Conservation (phyloP, 2,797 vertebrate species). For the Muraenolepis orangiensis region DNA sequence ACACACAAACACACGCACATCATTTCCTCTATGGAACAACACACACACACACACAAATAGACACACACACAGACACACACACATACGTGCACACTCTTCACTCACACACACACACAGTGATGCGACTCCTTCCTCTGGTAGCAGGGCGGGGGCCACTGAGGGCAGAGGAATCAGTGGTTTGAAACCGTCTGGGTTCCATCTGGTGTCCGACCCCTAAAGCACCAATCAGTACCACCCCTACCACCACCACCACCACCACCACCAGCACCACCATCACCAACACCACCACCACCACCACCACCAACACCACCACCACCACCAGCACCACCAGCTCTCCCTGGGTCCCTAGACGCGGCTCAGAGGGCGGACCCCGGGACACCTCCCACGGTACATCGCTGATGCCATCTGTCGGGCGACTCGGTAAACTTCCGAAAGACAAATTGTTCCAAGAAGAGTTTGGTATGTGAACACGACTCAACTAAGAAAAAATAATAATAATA, state of each 20-base stretch:
- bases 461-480: not conserved
- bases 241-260: conserved; percentile 43
- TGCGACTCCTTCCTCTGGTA: too few relatives aligned
- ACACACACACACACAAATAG: not conserved
- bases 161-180: conserved; percentile 48
- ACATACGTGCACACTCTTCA: too few relatives aligned
- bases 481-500: too few relatives aligned
- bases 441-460: not conserved
- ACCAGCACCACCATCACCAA: conserved; percentile 23
- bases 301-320: conserved; percentile 13
- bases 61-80: too few relatives aligned
- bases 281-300: conserved; percentile 43
- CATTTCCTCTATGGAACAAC: too few relatives aligned
- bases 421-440: conserved; percentile 14
- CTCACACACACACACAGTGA: too few relatives aligned
- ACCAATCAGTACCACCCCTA: conserved; percentile 37
- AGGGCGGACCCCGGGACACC: not conserved
- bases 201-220: conserved; percentile 47
- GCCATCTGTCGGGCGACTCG: conserved; percentile 60
- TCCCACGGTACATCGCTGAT: conserved; percentile 48
- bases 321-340: conserved; percentile 45
- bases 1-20: not conserved
- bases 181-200: conserved; percentile 46
- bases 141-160: conserved; percentile 35
- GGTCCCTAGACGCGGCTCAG: conserved; percentile 13